Percentiles rank a stretch among this genome's conserved stretches.
Evolutionary conservation across 1,140 invertebrate species (phyloP).

Genomic region (Drosophila ironensis): DNA sequence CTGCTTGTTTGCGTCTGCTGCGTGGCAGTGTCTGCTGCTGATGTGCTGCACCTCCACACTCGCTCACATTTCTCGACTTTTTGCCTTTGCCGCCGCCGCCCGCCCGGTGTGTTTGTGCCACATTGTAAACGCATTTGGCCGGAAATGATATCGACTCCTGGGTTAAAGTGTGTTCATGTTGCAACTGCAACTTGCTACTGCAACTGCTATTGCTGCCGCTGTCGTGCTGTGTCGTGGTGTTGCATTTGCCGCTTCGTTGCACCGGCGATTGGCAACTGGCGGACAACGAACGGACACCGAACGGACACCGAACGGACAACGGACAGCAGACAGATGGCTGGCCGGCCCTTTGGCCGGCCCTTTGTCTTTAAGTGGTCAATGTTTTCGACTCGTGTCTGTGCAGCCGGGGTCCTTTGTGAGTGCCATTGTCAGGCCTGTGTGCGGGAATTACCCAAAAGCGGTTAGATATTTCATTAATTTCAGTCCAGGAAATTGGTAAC

Average conservation of each 20-base stretch:
- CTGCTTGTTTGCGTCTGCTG: conserved; percentile 12
- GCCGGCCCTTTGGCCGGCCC: conserved; percentile 15
- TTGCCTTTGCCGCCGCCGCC: neutral
- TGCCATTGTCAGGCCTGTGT: conserved; percentile 32
- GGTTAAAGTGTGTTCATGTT: conserved; percentile 58
- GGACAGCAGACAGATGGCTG: conserved; percentile 4
- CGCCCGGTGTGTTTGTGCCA: conserved; percentile 11
- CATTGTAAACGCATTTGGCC: conserved; percentile 67
- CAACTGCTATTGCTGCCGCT: conserved; percentile 4
- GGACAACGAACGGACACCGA: conserved; percentile 29
- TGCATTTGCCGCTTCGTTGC: conserved; percentile 73
- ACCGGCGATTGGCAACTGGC: conserved; percentile 64
- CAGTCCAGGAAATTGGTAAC: too few relatives aligned
- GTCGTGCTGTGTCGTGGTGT: conserved; percentile 71
- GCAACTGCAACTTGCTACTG: conserved; percentile 32
- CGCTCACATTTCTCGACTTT: conserved; percentile 6
- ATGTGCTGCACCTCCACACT: conserved; percentile 14
- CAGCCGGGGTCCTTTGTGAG: conserved; percentile 30
- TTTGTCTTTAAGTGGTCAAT: conserved; percentile 71
- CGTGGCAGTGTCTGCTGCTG: conserved; percentile 22
- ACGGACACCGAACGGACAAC: conserved; percentile 21
- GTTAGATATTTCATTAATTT: neutral
- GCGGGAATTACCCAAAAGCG: conserved; percentile 10
- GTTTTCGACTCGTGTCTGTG: neutral
- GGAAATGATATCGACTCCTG: conserved; percentile 71